Conservation (phyloP, 2,113 vertebrate species). For the Nematolebias whitei region DNA sequence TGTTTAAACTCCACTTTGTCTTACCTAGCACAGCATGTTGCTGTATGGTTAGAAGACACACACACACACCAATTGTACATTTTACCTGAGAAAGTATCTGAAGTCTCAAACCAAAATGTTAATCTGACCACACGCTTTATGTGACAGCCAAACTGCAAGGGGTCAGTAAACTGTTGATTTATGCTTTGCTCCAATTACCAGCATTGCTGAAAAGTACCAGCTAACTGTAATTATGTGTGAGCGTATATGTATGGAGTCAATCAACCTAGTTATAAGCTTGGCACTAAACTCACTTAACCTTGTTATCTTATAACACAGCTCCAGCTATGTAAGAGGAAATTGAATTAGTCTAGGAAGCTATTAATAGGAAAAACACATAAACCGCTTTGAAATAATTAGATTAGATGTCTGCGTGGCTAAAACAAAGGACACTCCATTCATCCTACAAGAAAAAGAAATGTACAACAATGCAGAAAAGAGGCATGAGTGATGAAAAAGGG, state of each 20-base stretch:
- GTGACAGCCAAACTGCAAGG: conserved; percentile 74
- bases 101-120: conserved; percentile 61
- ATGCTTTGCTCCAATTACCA: conserved; percentile 75
- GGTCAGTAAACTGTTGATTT: conserved; percentile 77
- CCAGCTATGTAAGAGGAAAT: conserved; percentile 62
- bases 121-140: conserved; percentile 80
- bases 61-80: conserved; percentile 29
- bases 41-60: conserved; percentile 40
- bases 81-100: conserved; percentile 57
- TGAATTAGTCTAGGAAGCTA: conserved; percentile 60
- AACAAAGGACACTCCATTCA: conserved; percentile 36
- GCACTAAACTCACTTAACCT: conserved; percentile 72
- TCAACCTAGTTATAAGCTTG: conserved; percentile 60
- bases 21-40: conserved; percentile 53
- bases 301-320: conserved; percentile 61
- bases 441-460: conserved; percentile 1
- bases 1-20: conserved; percentile 76
- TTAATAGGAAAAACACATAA: conserved; percentile 60
- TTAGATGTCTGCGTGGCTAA: conserved; percentile 42
- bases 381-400: conserved; percentile 57
- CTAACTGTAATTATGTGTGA: conserved; percentile 61
- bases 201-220: conserved; percentile 67
- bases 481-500: conserved; percentile 13
- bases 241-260: conserved; percentile 60
- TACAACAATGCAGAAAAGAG: conserved; percentile 16